These are phyloP conservation scores for Chamaedrilus cognettii DNA, from an alignment of 2,888 invertebrate species.

Conservation along the genomic window DNA sequence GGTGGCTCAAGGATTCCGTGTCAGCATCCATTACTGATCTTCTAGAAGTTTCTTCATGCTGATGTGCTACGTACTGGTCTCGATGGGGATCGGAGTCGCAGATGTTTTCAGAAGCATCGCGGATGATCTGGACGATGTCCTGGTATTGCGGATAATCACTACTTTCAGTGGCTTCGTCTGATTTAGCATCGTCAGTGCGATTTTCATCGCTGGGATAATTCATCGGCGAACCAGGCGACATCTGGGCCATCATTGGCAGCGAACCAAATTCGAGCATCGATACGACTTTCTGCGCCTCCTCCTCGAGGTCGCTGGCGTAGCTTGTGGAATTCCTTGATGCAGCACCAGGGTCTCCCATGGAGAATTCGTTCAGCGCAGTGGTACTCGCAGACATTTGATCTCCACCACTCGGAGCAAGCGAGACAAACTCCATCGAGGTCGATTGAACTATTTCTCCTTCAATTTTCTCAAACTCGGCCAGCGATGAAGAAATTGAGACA, in stretches of 20 bases:
- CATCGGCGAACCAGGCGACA: neutral
- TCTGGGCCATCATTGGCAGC: constrained; percentile 34
- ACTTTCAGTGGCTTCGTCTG: neutral
- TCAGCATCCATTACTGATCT: constrained; percentile 15
- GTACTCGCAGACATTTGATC: constrained; percentile 20
- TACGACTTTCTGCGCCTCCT: constrained; percentile 57
- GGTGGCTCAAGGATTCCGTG: constrained; percentile 1
- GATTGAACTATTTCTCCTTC: constrained; percentile 73
- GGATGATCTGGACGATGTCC: constrained; percentile 37
- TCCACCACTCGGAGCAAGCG: neutral
- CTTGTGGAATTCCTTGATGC: constrained; percentile 43
- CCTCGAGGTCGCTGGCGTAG: constrained; percentile 51
- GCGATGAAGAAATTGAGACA: constrained; percentile 80
- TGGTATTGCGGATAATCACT: constrained; percentile 27
- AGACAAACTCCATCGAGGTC: constrained; percentile 66
- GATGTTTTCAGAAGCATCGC: constrained; percentile 32
- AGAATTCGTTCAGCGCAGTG: constrained; percentile 25
- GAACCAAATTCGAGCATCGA: constrained; percentile 54
- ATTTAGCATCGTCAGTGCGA: neutral
- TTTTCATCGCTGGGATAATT: neutral
- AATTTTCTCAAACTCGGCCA: constrained; percentile 91
- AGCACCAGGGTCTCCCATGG: constrained; percentile 43
- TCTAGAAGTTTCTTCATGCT: too few relatives aligned
- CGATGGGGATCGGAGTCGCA: constrained; percentile 1
- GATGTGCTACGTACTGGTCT: neutral